Evolutionary conservation across 1,140 invertebrate species (phyloP).

Genomic region (Rhopalosiphum maidis): DNA sequence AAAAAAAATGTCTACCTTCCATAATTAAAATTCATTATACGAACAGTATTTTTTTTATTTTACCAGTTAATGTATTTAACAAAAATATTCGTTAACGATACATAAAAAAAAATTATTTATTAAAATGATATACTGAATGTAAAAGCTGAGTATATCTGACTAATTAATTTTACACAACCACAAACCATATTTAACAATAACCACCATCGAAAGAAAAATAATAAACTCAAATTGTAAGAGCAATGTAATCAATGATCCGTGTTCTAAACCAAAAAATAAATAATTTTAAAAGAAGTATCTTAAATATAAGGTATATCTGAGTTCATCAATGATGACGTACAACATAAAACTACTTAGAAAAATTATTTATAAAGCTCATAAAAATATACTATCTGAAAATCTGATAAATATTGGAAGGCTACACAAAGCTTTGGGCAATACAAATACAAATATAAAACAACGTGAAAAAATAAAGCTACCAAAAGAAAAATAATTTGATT

Average conservation of each 20-base stretch:
- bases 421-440: neutral
- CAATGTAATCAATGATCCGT: neutral
- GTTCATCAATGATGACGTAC: neutral
- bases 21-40: no score
- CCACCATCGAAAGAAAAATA: no score
- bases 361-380: neutral
- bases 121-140: no score
- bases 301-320: neutral
- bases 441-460: neutral
- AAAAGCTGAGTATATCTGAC: no score
- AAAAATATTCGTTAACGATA: no score
- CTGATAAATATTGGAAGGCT: neutral
- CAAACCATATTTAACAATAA: no score
- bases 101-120: no score
- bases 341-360: neutral
- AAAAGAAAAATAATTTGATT: neutral
- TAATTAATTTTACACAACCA: no score
- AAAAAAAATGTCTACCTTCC: no score
- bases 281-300: neutral
- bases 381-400: neutral
- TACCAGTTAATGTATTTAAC: no score
- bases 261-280: neutral
- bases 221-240: no score
- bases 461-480: neutral
- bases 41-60: no score